Conservation (phyloP, 1,140 invertebrate species). For the Monomorium pharaonis region DNA sequence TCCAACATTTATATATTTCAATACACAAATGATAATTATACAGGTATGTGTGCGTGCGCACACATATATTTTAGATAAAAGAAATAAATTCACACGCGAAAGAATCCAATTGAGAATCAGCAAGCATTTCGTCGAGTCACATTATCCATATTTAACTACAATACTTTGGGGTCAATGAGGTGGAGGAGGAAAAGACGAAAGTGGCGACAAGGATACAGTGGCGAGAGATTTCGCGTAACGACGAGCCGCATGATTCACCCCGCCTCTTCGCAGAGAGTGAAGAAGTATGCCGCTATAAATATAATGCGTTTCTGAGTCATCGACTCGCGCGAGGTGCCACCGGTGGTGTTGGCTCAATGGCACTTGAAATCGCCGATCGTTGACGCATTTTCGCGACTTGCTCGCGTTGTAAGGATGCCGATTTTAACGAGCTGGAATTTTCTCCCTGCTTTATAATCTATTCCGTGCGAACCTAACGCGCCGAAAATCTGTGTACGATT, state of each 20-base stretch:
- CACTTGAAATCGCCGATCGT: constrained; percentile 41
- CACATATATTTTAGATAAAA: not conserved
- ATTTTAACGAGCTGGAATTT: not conserved
- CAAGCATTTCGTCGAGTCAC: not conserved
- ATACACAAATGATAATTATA: not conserved
- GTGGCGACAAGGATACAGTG: not conserved
- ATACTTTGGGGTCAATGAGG: not conserved
- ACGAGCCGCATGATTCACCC: constrained; percentile 40
- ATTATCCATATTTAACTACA: not conserved
- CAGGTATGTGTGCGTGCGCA: too few species aligned
- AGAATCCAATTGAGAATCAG: not conserved
- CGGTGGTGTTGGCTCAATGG: constrained; percentile 29
- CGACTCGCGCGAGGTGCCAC: constrained; percentile 41
- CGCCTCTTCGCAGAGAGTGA: constrained; percentile 29
- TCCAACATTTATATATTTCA: not conserved
- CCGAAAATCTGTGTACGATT: not conserved
- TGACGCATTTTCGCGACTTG: constrained; percentile 34
- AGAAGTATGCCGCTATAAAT: constrained; percentile 54
- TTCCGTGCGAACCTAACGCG: constrained; percentile 18
- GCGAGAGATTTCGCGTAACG: constrained; percentile 35
- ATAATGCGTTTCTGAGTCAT: constrained; percentile 52
- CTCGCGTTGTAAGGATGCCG: not conserved
- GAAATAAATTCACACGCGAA: not conserved
- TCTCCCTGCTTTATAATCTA: not conserved
- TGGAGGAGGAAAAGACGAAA: not conserved